A percentile compares a stretch with the other conserved stretches of the same genome.
Evolutionary conservation across 1,140 invertebrate genomes (phyloP).

Genomic region (Pogonus chalceus): DNA sequence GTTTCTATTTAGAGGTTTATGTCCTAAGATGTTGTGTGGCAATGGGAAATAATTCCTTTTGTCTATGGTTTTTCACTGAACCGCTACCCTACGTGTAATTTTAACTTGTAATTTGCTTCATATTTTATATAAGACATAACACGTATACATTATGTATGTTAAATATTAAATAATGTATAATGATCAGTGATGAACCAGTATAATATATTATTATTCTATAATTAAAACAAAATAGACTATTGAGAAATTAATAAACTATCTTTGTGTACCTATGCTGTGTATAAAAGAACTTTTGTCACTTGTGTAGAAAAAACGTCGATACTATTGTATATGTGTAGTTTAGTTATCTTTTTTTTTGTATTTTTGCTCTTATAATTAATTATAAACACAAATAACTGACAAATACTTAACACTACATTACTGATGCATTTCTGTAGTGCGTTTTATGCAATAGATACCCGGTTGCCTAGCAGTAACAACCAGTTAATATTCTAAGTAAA

Average conservation of each 20-base stretch:
- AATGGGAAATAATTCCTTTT: too few species aligned
- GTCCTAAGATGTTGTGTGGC: too few species aligned
- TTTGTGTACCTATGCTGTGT: conserved; percentile 35
- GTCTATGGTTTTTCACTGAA: not conserved
- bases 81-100: not conserved
- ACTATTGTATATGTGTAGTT: conserved; percentile 36
- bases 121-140: conserved; percentile 5
- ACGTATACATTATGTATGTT: not conserved
- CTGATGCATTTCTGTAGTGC: not conserved
- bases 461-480: not conserved
- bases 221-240: not conserved
- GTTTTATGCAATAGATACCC: conserved; percentile 1
- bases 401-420: not conserved
- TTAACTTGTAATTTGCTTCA: conserved; percentile 3
- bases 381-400: conserved; percentile 6
- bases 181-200: conserved; percentile 22
- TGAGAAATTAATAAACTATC: conserved; percentile 25
- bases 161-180: conserved; percentile 12
- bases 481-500: not conserved
- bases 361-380: conserved; percentile 6
- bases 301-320: conserved; percentile 28
- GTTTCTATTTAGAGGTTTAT: too few species aligned
- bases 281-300: conserved; percentile 32
- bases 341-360: conserved; percentile 34
- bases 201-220: conserved; percentile 20